Evolutionary conservation across 1,140 invertebrate genomes (phyloP).

Genomic region (Panagrolaimus sp.): DNA sequence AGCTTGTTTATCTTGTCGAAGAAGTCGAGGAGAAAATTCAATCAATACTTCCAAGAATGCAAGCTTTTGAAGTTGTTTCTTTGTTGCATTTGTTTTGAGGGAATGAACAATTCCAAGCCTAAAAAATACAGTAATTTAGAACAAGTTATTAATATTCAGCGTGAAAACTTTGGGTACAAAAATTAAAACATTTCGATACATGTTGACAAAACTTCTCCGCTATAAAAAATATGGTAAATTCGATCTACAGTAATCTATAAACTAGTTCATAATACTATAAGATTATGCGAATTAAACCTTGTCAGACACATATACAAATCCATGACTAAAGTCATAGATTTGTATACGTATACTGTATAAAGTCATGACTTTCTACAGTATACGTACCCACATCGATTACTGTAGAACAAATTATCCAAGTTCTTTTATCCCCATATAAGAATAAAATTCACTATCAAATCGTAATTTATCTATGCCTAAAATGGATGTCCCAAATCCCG

Average conservation of each 20-base stretch:
- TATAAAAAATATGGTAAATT: too few relatives aligned
- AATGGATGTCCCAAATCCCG: not conserved
- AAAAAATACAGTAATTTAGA: not conserved
- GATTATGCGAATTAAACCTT: too few relatives aligned
- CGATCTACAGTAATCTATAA: too few relatives aligned
- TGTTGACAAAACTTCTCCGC: too few relatives aligned
- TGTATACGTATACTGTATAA: too few relatives aligned
- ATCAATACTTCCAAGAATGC: conserved; percentile 39
- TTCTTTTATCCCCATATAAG: not conserved
- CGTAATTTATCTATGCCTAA: not conserved
- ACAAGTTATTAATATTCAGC: conserved; percentile 4
- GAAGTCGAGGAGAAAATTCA: conserved; percentile 46
- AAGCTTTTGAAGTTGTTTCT: conserved; percentile 22
- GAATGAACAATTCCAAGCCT: conserved; percentile 39
- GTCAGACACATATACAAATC: too few relatives aligned
- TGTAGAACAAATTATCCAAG: conserved; percentile 3
- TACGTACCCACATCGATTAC: not conserved
- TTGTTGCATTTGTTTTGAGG: conserved; percentile 28
- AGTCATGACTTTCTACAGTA: too few relatives aligned
- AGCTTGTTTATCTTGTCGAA: conserved; percentile 43
- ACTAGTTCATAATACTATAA: too few relatives aligned
- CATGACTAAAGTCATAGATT: too few relatives aligned
- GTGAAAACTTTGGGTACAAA: too few relatives aligned
- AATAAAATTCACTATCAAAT: not conserved
- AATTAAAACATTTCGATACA: too few relatives aligned